These are phyloP conservation scores for Schizopygopsis pylzovi DNA, from an alignment of 2,797 vertebrate genomes.

Conservation along the genomic window DNA sequence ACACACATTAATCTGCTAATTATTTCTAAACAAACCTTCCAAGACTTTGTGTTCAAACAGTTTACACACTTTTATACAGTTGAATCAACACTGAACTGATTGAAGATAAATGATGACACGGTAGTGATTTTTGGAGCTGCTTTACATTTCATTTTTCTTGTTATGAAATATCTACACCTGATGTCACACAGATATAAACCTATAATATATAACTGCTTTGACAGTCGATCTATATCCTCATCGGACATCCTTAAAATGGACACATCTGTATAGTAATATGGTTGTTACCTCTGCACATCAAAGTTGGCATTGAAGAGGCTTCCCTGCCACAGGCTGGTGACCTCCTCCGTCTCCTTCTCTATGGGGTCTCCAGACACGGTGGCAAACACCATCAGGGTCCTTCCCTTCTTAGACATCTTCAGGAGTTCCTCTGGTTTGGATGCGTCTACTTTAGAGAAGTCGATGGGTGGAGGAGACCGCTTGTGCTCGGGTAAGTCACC, in stretches of 20 bases:
- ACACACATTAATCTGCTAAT: neutral
- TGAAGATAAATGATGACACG: neutral
- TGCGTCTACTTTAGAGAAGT: conserved; percentile 90
- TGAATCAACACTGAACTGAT: neutral
- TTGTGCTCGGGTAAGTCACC: conserved; percentile 95
- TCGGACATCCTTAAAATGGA: neutral
- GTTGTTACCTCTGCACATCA: conserved; percentile 90
- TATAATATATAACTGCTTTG: neutral
- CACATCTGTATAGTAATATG: neutral
- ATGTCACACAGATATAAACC: neutral
- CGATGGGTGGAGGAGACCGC: conserved; percentile 86
- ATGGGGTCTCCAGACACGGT: conserved; percentile 90
- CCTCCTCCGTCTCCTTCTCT: conserved; percentile 94
- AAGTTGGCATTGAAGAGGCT: conserved; percentile 97
- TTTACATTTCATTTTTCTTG: neutral
- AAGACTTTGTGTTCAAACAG: neutral
- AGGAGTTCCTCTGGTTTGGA: conserved; percentile 91
- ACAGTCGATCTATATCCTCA: neutral
- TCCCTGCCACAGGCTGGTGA: conserved; percentile 94
- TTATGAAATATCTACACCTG: neutral
- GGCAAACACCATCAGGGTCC: conserved; percentile 96
- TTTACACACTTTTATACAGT: neutral
- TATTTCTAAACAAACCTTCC: neutral
- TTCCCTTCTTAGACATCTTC: conserved; percentile 94
- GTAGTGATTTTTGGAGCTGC: neutral